phyloP scores from a whole-genome alignment of 1,140 invertebrate genomes.

The Frieseomelitta varia region DNA sequence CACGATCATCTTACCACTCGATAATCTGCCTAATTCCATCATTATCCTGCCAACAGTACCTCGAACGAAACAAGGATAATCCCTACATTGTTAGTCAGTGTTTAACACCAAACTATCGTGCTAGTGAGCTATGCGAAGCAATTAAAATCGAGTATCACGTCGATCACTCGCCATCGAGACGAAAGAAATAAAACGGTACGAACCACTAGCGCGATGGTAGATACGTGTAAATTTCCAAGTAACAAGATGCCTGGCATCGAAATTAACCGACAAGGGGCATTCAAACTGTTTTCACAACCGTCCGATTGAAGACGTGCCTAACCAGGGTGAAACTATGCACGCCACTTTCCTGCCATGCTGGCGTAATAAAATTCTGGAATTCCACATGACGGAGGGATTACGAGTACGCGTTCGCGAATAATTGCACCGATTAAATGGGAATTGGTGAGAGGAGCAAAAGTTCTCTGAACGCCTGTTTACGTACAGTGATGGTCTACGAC shows the following conservation, averaged over 20 bases:
- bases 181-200: not conserved
- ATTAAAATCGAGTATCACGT: conserved; percentile 1
- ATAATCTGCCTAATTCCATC: not conserved
- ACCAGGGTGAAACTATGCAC: not conserved
- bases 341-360: not conserved
- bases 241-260: conserved; percentile 14
- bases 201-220: not conserved
- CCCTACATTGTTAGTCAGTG: not conserved
- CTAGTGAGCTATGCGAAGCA: not conserved
- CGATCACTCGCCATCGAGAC: not conserved
- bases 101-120: not conserved
- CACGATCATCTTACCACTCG: not conserved
- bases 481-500: not conserved
- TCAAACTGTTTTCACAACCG: not conserved
- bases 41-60: not conserved
- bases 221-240: conserved; percentile 45
- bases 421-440: conserved; percentile 19
- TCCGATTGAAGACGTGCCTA: not conserved
- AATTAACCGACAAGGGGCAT: conserved; percentile 20
- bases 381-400: not conserved
- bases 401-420: conserved; percentile 3
- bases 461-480: not conserved
- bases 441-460: not conserved
- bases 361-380: not conserved
- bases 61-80: not conserved